These are phyloP conservation scores for Sarcoramphus papa DNA, from an alignment of 2,797 vertebrate species.

Conservation along the genomic window DNA sequence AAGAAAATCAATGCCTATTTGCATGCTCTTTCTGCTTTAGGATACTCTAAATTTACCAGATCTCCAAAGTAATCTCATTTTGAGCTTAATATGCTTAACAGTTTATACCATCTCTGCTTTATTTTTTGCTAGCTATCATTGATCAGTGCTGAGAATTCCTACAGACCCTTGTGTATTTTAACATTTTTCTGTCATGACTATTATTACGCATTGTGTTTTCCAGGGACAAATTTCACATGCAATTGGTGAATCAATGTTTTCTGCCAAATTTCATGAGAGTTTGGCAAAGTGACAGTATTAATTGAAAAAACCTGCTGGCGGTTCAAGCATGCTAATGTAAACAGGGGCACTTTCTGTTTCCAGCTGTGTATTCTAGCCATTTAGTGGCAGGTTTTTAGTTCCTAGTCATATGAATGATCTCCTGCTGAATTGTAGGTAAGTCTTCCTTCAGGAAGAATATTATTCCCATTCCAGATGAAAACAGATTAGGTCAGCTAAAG, in stretches of 20 bases:
- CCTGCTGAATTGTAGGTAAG: neutral
- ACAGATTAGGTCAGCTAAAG: neutral
- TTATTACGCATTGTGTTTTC: neutral
- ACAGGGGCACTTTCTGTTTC: neutral
- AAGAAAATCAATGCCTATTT: neutral
- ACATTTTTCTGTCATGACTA: neutral
- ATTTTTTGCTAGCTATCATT: neutral
- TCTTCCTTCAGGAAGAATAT: neutral
- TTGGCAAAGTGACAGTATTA: conserved; percentile 18
- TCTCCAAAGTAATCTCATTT: neutral
- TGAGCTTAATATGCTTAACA: neutral
- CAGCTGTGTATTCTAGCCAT: neutral
- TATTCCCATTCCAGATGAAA: neutral
- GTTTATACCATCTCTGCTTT: neutral
- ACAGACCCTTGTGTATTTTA: neutral
- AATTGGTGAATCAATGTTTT: neutral
- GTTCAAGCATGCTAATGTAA: neutral
- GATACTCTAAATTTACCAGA: neutral
- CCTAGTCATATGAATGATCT: neutral
- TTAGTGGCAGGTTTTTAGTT: neutral
- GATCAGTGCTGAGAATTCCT: neutral
- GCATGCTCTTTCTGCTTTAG: neutral
- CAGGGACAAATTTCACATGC: neutral
- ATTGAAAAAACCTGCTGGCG: neutral
- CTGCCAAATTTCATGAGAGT: neutral